phyloP scores from a whole-genome alignment of 2,797 vertebrate species.

The Acanthurus leucopareius region DNA sequence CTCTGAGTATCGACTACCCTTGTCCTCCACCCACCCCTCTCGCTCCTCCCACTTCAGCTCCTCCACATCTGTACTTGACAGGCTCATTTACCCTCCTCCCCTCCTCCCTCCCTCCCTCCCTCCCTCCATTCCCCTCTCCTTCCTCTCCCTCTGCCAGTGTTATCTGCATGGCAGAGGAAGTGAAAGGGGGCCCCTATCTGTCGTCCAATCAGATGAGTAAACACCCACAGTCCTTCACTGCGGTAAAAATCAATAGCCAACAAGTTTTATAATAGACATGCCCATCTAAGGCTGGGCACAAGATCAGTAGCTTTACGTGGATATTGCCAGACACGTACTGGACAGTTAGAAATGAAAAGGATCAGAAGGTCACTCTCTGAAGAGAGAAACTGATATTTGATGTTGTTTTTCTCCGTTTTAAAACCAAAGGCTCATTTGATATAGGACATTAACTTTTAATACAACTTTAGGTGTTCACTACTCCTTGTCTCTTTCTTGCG shows the following conservation, averaged over 20 bases:
- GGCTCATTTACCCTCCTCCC: conserved; percentile 36
- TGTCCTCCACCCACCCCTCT: conserved; percentile 25
- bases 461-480: conserved; percentile 5
- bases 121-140: conserved; percentile 2
- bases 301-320: conserved; percentile 54
- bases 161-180: conserved; percentile 67
- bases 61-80: conserved; percentile 58
- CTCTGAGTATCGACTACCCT: conserved; percentile 54
- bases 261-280: conserved; percentile 54
- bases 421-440: neutral
- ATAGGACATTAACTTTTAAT: neutral
- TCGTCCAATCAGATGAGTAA: conserved; percentile 67
- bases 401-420: neutral
- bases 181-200: conserved; percentile 59
- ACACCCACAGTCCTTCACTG: conserved; percentile 58
- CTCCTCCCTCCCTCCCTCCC: neutral
- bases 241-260: conserved; percentile 65
- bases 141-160: conserved; percentile 53
- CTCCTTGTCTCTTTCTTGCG: conserved; percentile 4
- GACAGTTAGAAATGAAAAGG: conserved; percentile 19
- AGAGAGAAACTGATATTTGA: neutral
- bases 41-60: conserved; percentile 41
- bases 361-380: conserved; percentile 6
- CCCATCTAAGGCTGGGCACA: conserved; percentile 42
- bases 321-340: conserved; percentile 30